Conservation (phyloP, 2,797 vertebrate genomes). For the Leuciscus waleckii region DNA sequence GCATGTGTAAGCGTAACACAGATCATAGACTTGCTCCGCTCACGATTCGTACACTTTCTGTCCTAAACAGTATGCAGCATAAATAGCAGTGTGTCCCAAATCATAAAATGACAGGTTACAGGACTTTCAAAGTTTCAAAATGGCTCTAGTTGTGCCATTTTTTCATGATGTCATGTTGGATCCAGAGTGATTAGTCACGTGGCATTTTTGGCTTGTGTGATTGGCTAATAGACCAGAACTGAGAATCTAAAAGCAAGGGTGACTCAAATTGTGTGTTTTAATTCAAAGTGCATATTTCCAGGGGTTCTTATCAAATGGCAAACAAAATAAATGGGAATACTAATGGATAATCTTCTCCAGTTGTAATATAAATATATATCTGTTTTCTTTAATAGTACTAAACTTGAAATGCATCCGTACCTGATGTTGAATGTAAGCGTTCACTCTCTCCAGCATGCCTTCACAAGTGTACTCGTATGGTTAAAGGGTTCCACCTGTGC, state of each 20-base stretch:
- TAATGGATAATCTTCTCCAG: neutral
- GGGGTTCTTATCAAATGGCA: neutral
- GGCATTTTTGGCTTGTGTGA: neutral
- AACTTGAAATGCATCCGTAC: conserved; percentile 67
- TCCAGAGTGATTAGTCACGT: neutral
- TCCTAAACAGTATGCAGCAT: neutral
- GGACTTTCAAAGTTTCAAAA: neutral
- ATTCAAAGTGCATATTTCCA: neutral
- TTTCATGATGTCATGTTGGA: conserved; percentile 11
- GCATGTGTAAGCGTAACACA: conserved; percentile 1
- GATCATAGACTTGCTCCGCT: neutral
- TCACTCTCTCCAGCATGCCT: conserved; percentile 95
- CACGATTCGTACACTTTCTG: neutral
- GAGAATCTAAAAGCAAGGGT: neutral
- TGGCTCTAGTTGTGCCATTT: neutral
- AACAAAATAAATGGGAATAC: neutral
- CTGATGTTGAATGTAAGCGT: conserved; percentile 97
- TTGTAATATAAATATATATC: neutral
- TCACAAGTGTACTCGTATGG: conserved; percentile 95
- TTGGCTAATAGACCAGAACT: neutral
- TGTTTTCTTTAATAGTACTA: neutral
- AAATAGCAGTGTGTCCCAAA: neutral
- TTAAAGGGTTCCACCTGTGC: conserved; percentile 90
- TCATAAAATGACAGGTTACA: neutral
- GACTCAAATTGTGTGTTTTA: neutral